Evolutionary conservation across 2,888 invertebrate species (phyloP).

Genomic region (Venusia cambrica): DNA sequence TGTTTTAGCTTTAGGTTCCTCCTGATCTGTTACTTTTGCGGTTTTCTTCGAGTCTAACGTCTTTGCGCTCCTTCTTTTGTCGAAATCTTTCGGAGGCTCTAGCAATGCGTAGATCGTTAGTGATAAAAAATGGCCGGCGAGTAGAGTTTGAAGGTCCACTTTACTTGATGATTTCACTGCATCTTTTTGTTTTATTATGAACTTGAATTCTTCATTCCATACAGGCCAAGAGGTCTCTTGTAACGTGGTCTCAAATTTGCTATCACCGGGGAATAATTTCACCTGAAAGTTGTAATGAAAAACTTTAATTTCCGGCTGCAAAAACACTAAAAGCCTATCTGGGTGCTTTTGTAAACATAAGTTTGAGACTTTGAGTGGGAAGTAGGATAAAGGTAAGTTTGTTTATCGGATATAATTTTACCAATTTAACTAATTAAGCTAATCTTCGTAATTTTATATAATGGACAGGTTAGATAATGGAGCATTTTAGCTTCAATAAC

Average conservation of each 20-base stretch:
- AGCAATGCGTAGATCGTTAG: constrained; percentile 85
- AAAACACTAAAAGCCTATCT: background rate
- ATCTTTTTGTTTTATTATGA: constrained; percentile 82
- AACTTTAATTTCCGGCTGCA: constrained; percentile 3
- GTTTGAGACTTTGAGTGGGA: no score
- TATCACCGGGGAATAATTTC: constrained; percentile 88
- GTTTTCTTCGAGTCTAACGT: constrained; percentile 55
- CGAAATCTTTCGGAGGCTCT: constrained; percentile 76
- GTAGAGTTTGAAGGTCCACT: constrained; percentile 76
- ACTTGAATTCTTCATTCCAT: constrained; percentile 89
- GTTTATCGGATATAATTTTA: no score
- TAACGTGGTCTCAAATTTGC: constrained; percentile 87
- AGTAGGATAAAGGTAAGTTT: no score
- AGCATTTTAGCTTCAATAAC: no score
- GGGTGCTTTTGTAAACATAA: no score
- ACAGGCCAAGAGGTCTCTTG: constrained; percentile 90
- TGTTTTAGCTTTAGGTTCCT: constrained; percentile 70
- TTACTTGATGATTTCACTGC: constrained; percentile 66
- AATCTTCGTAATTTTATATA: no score
- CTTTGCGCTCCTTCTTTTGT: constrained; percentile 61
- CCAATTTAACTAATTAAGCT: no score
- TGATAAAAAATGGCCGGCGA: constrained; percentile 85
- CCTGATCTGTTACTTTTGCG: constrained; percentile 62
- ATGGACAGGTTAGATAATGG: no score
- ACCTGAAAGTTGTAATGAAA: constrained; percentile 77